Conservation (phyloP, 2,797 vertebrate species). For the Poeciliopsis gracilis region DNA sequence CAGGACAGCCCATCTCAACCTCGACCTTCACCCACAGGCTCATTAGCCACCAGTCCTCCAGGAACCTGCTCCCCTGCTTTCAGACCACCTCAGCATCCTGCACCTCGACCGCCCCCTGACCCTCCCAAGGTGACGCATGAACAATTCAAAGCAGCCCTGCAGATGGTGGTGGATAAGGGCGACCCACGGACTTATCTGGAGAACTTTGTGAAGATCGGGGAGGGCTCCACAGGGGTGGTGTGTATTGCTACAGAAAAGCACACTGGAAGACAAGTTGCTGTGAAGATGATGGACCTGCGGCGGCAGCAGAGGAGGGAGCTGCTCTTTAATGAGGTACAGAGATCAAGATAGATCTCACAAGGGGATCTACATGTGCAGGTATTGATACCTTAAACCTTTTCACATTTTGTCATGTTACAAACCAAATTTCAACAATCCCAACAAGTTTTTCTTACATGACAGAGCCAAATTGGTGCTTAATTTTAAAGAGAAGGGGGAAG, state of each 20-base stretch:
- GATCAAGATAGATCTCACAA: neutral
- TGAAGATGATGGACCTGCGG: constrained; percentile 99
- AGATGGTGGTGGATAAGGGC: constrained; percentile 98
- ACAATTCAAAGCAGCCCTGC: constrained; percentile 96
- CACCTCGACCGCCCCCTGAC: constrained; percentile 85
- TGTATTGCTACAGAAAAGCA: constrained; percentile 96
- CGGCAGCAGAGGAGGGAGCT: constrained; percentile 97
- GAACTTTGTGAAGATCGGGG: constrained; percentile 97
- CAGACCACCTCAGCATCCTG: constrained; percentile 82
- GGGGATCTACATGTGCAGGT: neutral
- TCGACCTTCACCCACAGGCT: constrained; percentile 91
- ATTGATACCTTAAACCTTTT: neutral
- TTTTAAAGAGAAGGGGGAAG: neutral
- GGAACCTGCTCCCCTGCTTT: constrained; percentile 93
- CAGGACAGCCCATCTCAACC: constrained; percentile 86
- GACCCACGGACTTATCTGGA: constrained; percentile 94
- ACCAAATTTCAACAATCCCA: neutral
- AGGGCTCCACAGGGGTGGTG: constrained; percentile 97
- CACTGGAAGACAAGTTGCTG: constrained; percentile 93
- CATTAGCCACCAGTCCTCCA: constrained; percentile 89
- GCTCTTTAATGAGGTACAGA: constrained; percentile 95
- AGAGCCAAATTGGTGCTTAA: neutral
- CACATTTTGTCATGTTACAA: neutral
- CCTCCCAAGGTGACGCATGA: constrained; percentile 93
- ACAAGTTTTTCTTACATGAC: neutral